These are phyloP conservation scores for Troides helena DNA, from an alignment of 2,888 invertebrate species.

Conservation along the genomic window DNA sequence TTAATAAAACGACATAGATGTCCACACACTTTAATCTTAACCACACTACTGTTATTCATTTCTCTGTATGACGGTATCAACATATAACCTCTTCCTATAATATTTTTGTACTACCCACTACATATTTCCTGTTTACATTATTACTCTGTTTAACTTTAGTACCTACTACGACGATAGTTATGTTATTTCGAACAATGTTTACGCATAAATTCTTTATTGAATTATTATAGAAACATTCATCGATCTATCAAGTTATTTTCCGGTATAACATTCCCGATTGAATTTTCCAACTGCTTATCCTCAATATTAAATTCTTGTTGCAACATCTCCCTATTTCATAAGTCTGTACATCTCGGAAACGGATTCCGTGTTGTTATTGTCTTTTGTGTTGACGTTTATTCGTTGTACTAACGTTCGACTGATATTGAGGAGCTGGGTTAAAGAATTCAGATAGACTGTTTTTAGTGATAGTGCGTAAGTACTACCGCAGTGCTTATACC, in stretches of 20 bases:
- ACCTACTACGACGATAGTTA: neutral
- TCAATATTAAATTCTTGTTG: constrained; percentile 70
- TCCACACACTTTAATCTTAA: too few relatives aligned
- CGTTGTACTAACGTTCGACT: neutral
- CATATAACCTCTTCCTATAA: too few relatives aligned
- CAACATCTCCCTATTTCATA: constrained; percentile 43
- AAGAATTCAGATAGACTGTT: too few relatives aligned
- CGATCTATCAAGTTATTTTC: constrained; percentile 45
- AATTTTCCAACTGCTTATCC: constrained; percentile 63
- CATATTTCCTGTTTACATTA: neutral
- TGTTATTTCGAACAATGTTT: neutral
- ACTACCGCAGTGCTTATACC: too few relatives aligned
- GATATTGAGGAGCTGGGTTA: neutral
- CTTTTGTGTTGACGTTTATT: constrained; percentile 11
- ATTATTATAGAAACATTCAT: constrained; percentile 29
- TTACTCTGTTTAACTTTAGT: neutral
- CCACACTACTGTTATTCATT: too few relatives aligned
- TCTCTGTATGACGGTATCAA: too few relatives aligned
- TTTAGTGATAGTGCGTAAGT: too few relatives aligned
- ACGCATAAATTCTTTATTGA: constrained; percentile 15
- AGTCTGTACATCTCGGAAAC: constrained; percentile 31
- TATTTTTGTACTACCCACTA: too few relatives aligned
- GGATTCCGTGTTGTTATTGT: constrained; percentile 15
- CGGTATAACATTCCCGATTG: constrained; percentile 53
- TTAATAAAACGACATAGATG: too few relatives aligned